These are phyloP conservation scores for Manduca sexta DNA, from an alignment of 1,140 invertebrate genomes.

Conservation along the genomic window DNA sequence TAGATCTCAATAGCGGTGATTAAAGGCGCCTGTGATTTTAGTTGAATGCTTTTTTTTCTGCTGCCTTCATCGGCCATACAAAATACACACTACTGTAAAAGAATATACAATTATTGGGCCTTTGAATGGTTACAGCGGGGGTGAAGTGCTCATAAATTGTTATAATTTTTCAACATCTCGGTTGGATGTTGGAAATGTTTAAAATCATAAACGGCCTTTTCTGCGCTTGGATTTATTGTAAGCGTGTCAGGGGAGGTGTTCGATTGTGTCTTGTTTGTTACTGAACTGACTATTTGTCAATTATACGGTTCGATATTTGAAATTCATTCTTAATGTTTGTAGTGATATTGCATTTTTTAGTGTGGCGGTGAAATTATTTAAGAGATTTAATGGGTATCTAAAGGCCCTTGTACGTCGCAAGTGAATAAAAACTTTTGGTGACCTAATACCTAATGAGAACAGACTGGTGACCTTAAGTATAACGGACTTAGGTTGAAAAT, in stretches of 20 bases:
- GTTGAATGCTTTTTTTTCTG: conserved; percentile 67
- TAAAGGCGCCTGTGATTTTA: conserved; percentile 72
- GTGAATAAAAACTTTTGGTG: too few relatives aligned
- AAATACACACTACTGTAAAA: conserved; percentile 71
- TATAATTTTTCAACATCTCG: conserved; percentile 43
- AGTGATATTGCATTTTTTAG: too few relatives aligned
- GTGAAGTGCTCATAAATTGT: conserved; percentile 71
- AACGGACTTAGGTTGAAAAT: too few relatives aligned
- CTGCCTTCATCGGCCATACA: conserved; percentile 61
- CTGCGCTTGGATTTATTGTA: conserved; percentile 48
- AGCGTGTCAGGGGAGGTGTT: conserved; percentile 51
- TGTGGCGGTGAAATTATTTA: too few relatives aligned
- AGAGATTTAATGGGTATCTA: too few relatives aligned
- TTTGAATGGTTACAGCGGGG: conserved; percentile 71
- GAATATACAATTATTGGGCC: conserved; percentile 71
- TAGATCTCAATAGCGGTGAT: conserved; percentile 73
- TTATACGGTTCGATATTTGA: conserved; percentile 42
- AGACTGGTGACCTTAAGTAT: too few relatives aligned
- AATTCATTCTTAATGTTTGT: not conserved
- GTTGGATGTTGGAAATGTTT: conserved; percentile 56
- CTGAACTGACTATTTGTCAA: conserved; percentile 45
- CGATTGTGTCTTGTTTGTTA: conserved; percentile 32
- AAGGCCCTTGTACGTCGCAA: too few relatives aligned
- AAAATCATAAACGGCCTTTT: conserved; percentile 58
- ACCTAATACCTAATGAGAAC: too few relatives aligned